Evolutionary conservation across 37 sponge, comb jelly and placozoan genomes (phyloP).

Genomic region (Corticium candelabrum): DNA sequence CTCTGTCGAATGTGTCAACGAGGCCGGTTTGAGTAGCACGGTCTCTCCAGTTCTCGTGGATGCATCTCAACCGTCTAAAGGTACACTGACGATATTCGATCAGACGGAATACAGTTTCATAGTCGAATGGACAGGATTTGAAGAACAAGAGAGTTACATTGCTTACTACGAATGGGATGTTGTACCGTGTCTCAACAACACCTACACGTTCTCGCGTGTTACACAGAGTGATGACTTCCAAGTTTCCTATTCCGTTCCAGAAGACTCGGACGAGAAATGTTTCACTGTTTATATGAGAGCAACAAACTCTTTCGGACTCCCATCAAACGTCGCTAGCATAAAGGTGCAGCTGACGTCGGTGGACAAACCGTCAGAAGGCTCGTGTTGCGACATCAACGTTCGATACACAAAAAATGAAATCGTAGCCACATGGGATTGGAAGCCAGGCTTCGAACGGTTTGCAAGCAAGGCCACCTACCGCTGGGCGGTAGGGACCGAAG

Average conservation of each 20-base stretch:
- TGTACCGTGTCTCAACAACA: not conserved
- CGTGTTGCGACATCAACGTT: not conserved
- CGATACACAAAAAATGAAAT: not conserved
- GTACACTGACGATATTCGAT: not conserved
- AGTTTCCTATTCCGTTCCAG: no score
- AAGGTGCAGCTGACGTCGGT: not conserved
- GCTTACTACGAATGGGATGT: not conserved
- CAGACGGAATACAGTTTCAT: not conserved
- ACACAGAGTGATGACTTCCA: no score
- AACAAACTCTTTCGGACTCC: not conserved
- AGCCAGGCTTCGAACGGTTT: not conserved
- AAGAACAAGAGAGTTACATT: not conserved
- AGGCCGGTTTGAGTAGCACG: not conserved
- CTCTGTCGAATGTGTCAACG: not conserved
- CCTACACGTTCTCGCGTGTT: not conserved
- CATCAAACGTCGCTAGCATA: not conserved
- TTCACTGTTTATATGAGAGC: not conserved
- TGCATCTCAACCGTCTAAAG: not conserved
- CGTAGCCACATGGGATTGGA: not conserved
- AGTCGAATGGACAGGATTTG: not conserved
- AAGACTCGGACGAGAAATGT: not conserved
- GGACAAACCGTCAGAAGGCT: no score
- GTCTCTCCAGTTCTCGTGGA: not conserved
- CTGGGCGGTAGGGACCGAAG: not conserved
- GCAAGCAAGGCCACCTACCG: no score